Evolutionary conservation across 2,888 invertebrate species (phyloP), one percentile per base, ranked within the genome.

Genomic region (Xanthia icteritia): DNA sequence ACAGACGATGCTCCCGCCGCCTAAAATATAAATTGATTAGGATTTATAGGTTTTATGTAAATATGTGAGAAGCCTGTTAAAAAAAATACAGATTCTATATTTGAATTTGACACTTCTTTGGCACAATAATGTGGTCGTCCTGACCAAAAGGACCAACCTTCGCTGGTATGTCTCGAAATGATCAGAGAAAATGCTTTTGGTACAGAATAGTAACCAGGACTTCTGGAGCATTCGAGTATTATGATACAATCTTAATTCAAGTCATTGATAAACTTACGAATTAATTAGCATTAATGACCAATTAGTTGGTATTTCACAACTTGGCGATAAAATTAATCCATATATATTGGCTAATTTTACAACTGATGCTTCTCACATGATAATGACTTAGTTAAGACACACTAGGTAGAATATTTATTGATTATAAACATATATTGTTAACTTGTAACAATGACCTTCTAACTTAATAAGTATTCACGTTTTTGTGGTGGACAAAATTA

Each of bases 1-100:
- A 95, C 95, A 20, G 96, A 97, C 15, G 81, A 82, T 51, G 82
- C 61, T 39, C 68, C 68, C 6, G 36, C 80, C n/a, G 81, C 73
- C 39, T 83, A 82, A 68, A 56, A 23, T 75, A 45, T 54, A 61
- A 36, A 5, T 70, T 36, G n/a, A 20, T 66, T 74, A 82, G 5
- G 36, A 15, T 68, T 56, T 58, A 4, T 61, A 81, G 64, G 54
- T 60, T 75, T 31, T 65, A 69, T 5, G 6, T 51, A 64, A 45
- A 27, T n/a, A 4, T 68, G 67, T 65, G 83, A 83, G 67, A 58
- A 36, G 36, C 3, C 11, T 31, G 23, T 51, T 48, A 13, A 3
- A 27, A 51, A 48, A 56, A 67, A 78, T 13, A 11, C 31, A 17
- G 11, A 68, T 51, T 56, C n/a, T 39, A 5, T 15, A 13, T 31